phyloP scores from a whole-genome alignment of 2,888 invertebrate genomes.

The Leptothorax acervorum region DNA sequence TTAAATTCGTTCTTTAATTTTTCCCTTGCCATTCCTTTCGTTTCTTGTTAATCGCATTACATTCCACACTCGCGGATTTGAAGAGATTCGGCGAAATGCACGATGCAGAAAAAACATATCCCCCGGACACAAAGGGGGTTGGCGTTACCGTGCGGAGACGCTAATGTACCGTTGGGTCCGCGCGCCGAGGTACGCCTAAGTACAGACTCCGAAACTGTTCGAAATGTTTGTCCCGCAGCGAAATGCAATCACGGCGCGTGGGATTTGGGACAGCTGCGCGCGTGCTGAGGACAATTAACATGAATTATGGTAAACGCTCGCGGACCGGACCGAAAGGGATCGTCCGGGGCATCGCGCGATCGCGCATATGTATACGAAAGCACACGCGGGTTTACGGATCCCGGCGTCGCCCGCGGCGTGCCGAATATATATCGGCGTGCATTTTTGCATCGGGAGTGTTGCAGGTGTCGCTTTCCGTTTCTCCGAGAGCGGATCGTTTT shows the following conservation, averaged over 20 bases:
- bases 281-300: constrained; percentile 80
- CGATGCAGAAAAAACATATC: constrained; percentile 18
- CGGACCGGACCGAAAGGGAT: constrained; percentile 65
- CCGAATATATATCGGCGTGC: constrained; percentile 63
- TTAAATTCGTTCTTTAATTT: background rate
- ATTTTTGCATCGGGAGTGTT: constrained; percentile 62
- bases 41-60: constrained; percentile 27
- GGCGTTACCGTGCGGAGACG: constrained; percentile 41
- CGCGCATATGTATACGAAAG: constrained; percentile 59
- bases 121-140: constrained; percentile 27
- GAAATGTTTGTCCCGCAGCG: constrained; percentile 77
- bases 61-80: constrained; percentile 24
- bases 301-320: constrained; percentile 78
- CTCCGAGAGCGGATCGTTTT: constrained; percentile 15
- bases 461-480: constrained; percentile 55
- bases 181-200: constrained; percentile 59
- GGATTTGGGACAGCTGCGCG: constrained; percentile 82
- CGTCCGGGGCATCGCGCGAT: constrained; percentile 63
- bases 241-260: constrained; percentile 80
- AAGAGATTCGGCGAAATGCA: constrained; percentile 5
- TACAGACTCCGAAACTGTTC: constrained; percentile 71
- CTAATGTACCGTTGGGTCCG: constrained; percentile 58
- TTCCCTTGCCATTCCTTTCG: background rate
- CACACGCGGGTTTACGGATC: constrained; percentile 52
- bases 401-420: constrained; percentile 63